phyloP scores from a whole-genome alignment of 2,113 vertebrate species.

The Aphyosemion australe region DNA sequence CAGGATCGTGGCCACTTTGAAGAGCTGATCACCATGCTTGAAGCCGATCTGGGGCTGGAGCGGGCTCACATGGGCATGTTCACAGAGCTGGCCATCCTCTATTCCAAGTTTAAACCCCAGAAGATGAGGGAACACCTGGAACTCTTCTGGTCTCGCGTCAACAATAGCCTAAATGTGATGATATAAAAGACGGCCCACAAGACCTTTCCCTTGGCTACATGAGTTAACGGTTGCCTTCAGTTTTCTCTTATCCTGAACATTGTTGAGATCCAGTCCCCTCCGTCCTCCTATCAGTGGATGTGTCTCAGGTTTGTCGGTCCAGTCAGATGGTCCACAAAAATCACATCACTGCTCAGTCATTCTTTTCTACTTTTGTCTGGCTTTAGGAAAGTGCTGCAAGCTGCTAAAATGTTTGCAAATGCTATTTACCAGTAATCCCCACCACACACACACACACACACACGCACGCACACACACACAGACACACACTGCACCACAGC shows the following conservation, averaged over 20 bases:
- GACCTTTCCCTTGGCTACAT: no score
- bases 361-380: slow-evolving; percentile 1
- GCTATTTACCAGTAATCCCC: slow-evolving; percentile 22
- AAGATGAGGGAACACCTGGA: no score
- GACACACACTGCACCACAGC: no score
- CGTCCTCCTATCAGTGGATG: neutral
- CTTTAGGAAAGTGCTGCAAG: neutral
- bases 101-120: slow-evolving; percentile 99
- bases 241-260: no score
- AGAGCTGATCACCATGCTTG: slow-evolving; percentile 98
- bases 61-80: slow-evolving; percentile 99
- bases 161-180: slow-evolving; percentile 67
- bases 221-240: no score
- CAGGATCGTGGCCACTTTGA: slow-evolving; percentile 99
- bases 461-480: no score
- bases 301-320: neutral
- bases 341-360: neutral
- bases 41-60: slow-evolving; percentile 94
- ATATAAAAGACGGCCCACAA: no score
- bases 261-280: no score
- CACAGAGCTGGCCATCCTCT: slow-evolving; percentile 97
- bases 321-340: neutral
- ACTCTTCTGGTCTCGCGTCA: slow-evolving; percentile 98
- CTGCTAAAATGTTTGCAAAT: slow-evolving; percentile 37
- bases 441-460: neutral